Conservation (phyloP, 2,888 invertebrate species). For the Eugnorisma glareosa region DNA sequence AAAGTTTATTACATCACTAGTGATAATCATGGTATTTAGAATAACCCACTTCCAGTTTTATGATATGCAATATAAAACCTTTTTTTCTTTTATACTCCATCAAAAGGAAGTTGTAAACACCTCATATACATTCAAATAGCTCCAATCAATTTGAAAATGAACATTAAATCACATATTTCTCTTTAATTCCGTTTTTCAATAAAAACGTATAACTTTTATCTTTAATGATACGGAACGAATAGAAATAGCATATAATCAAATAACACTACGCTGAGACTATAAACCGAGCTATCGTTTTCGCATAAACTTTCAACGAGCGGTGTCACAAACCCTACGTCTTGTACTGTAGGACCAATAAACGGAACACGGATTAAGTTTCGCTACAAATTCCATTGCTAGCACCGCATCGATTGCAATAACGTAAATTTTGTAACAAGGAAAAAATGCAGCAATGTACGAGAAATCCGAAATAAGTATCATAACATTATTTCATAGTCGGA, state of each 20-base stretch:
- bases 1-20: slow-evolving; percentile 61
- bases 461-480: slow-evolving; percentile 48
- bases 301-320: slow-evolving; percentile 52
- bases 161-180: slow-evolving; percentile 58
- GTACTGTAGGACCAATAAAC: slow-evolving; percentile 34
- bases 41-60: slow-evolving; percentile 63
- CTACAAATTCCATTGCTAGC: slow-evolving; percentile 38
- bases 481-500: slow-evolving; percentile 61
- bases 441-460: slow-evolving; percentile 42
- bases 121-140: slow-evolving; percentile 53
- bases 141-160: slow-evolving; percentile 56
- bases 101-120: slow-evolving; percentile 64
- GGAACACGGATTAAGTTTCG: slow-evolving; percentile 44
- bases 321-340: slow-evolving; percentile 37
- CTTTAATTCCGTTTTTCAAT: slow-evolving; percentile 47
- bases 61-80: slow-evolving; percentile 44
- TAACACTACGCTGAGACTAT: slow-evolving; percentile 41
- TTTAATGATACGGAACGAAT: slow-evolving; percentile 64
- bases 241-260: slow-evolving; percentile 66
- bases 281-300: slow-evolving; percentile 59
- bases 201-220: slow-evolving; percentile 63
- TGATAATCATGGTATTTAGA: slow-evolving; percentile 60
- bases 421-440: slow-evolving; percentile 20
- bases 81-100: slow-evolving; percentile 40
- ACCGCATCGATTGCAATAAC: slow-evolving; percentile 14